Base-by-base conservation (phyloP, 1,140 invertebrate species). In the Drosophila tristis region DNA sequence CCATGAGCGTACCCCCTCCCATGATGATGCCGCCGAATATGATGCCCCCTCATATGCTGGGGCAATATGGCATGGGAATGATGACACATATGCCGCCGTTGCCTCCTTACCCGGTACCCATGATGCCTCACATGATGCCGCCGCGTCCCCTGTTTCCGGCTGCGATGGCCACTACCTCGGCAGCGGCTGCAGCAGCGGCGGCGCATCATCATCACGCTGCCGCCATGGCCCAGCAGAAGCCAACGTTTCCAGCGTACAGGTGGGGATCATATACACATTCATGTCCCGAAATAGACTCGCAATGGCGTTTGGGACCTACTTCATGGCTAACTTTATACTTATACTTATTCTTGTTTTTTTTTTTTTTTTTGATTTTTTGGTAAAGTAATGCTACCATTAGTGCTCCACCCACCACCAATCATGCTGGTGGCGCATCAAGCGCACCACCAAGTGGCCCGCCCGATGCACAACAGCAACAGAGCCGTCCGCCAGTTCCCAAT, bases 161-260 rank as follows among this genome's bases (percentile, higher is more conserved):
- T 59, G 95, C 95, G 5, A 93, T 93, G 13, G 94, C 95, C 55
- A 94, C 95, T 31, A 94, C 94, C 0, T 95, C 95, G 45, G 93
- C 95, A 4, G 92, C 93, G 7, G 91, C 92, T 4, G 87, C 87
- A 5, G 86, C 82, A 11, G 85, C 86, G 13, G 93, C 67, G 4
- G 80, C 68, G 23, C 78, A 80, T 51, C 81, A 85, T 42, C 81
- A 79, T 53, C 78, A 86, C 51, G 92, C 93, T 8, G 94, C 94
- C 44, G 93, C 94, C 2, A 92, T 93, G 35, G 90, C 92, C 3
- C 93, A 94, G 80, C 89, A 94, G 43, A 96, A 96, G 92, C 95
- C 96, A 59, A 96, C 96, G 81, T 96, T 96, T 93, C 95, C 96
- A 75, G 96, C 96, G 29, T 96, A 96, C 90, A 95, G 95, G 95